Conservation (phyloP, 1,140 invertebrate species). For the Metopolophium dirhodum region DNA sequence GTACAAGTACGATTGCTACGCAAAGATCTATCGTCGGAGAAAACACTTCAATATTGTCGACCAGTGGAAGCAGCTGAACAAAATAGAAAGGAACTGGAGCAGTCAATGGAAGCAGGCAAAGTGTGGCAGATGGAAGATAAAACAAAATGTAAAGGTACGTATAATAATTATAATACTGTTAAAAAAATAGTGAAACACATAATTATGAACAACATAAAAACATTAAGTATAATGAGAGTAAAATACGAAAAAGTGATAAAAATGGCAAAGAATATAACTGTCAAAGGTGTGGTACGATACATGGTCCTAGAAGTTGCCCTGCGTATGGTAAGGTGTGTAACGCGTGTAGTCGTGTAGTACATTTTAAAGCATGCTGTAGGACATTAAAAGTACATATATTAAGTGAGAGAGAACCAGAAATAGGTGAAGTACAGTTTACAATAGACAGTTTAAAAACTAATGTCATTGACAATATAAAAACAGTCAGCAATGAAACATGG, state of each 20-base stretch:
- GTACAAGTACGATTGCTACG: not conserved
- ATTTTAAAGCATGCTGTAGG: not conserved
- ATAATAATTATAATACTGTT: not conserved
- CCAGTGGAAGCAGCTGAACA: not conserved
- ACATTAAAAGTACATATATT: not conserved
- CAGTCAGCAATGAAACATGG: not conserved
- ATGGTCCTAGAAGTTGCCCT: not conserved
- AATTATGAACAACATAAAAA: not conserved
- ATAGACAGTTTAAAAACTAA: not conserved
- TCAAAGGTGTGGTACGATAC: not conserved
- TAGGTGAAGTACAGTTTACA: not conserved
- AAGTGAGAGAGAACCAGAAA: not conserved
- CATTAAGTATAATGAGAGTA: not conserved
- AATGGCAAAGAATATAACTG: not conserved
- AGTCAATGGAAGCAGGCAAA: not conserved
- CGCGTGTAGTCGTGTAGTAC: not conserved
- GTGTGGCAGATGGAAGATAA: not conserved
- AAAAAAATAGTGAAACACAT: too few species aligned
- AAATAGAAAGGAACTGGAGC: not conserved
- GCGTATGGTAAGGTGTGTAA: not conserved
- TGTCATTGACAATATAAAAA: not conserved
- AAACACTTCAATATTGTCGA: not conserved
- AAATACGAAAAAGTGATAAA: not conserved
- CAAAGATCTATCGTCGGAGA: not conserved
- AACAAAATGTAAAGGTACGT: not conserved